phyloP scores from a whole-genome alignment of 2,888 invertebrate species.

The Mamestra brassicae region DNA sequence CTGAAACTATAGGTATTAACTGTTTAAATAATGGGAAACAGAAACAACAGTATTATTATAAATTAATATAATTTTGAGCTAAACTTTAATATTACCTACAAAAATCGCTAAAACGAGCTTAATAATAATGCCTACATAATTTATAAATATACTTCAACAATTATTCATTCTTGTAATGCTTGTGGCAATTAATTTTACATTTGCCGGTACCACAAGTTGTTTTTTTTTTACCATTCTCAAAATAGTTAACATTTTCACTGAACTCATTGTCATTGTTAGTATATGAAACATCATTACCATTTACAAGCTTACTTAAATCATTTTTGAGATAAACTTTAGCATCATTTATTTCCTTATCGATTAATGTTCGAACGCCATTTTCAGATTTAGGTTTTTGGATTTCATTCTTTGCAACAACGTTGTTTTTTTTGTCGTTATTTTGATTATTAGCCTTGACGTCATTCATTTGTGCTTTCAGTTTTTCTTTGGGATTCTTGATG shows the following conservation, averaged over 20 bases:
- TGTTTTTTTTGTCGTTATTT: conserved; percentile 7
- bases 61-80: neutral
- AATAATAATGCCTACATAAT: neutral
- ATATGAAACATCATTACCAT: conserved; percentile 13
- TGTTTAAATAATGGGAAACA: neutral
- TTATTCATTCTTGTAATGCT: conserved; percentile 40
- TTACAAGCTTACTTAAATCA: conserved; percentile 41
- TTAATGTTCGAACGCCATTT: conserved; percentile 16
- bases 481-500: conserved; percentile 77
- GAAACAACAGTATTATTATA: conserved; percentile 2
- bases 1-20: no score
- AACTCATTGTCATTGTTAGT: conserved; percentile 21
- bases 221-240: conserved; percentile 20
- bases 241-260: conserved; percentile 22
- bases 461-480: conserved; percentile 18
- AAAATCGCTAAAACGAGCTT: neutral
- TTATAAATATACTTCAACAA: neutral
- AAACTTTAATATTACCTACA: neutral
- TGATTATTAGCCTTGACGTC: neutral
- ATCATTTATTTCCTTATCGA: conserved; percentile 2
- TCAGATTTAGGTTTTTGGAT: neutral
- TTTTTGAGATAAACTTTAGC: conserved; percentile 29
- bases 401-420: conserved; percentile 1
- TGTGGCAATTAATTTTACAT: conserved; percentile 41
- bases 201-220: conserved; percentile 20